Percentiles rank a stretch among this genome's conserved stretches.
These are phyloP conservation scores for Ennomos quercinarius DNA, from an alignment of 2,888 invertebrate genomes.

Conservation along the genomic window DNA sequence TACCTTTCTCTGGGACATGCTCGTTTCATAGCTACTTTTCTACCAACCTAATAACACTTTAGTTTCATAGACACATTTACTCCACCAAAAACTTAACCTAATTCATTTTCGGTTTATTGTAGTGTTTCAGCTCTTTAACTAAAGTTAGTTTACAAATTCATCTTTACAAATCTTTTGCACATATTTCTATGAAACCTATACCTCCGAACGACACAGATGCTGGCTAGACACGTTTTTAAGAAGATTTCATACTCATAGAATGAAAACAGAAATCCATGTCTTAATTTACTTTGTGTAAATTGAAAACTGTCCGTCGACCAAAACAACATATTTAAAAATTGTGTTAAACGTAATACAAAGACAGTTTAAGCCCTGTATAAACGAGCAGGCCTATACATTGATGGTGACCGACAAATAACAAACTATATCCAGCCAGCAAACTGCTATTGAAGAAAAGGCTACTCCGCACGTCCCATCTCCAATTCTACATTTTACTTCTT, in stretches of 20 bases:
- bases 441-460: background rate
- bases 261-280: no score
- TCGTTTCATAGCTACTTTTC: background rate
- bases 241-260: no score
- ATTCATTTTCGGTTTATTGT: no score
- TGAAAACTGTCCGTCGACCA: background rate
- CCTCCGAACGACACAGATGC: background rate
- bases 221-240: background rate
- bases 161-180: background rate
- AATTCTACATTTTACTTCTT: constrained; percentile 73
- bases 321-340: no score
- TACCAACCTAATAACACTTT: background rate
- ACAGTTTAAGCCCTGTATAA: no score
- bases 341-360: no score
- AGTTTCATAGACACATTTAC: constrained; percentile 5
- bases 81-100: no score
- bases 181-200: constrained; percentile 1
- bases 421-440: no score
- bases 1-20: constrained; percentile 13
- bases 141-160: background rate
- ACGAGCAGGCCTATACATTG: no score
- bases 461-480: constrained; percentile 3
- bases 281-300: background rate
- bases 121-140: no score
- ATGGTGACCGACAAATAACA: no score